Percentiles rank a stretch among this genome's conserved stretches.
Conservation (phyloP, 2,113 vertebrate species). For the Argyrosomus japonicus region DNA sequence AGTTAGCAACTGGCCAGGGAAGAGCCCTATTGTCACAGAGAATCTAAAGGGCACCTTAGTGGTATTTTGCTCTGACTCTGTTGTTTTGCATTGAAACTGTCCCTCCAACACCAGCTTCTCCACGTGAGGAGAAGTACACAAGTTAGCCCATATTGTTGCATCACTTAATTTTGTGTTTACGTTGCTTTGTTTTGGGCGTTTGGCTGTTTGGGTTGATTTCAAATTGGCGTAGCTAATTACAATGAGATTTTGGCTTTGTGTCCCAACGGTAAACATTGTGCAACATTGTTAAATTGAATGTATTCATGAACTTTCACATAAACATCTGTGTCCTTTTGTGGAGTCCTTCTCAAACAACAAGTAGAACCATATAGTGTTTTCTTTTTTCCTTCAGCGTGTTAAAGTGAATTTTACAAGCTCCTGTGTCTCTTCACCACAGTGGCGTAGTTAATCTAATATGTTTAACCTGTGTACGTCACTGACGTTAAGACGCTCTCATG, state of each 20-base stretch:
- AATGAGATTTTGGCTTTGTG: slow-evolving; percentile 25
- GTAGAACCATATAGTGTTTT: not conserved
- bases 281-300: slow-evolving; percentile 31
- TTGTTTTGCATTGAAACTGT: slow-evolving; percentile 23
- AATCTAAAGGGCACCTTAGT: not conserved
- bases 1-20: not conserved
- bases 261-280: slow-evolving; percentile 55
- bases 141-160: slow-evolving; percentile 32
- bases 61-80: not conserved
- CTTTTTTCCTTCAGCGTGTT: not conserved
- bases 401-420: not conserved
- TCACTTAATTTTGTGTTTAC: slow-evolving; percentile 34
- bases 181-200: slow-evolving; percentile 37
- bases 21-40: not conserved
- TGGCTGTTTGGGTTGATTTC: slow-evolving; percentile 33
- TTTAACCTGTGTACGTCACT: slow-evolving; percentile 50
- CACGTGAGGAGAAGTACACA: slow-evolving; percentile 8
- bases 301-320: slow-evolving; percentile 38
- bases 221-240: slow-evolving; percentile 45
- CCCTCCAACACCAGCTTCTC: not conserved
- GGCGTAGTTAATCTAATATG: slow-evolving; percentile 8
- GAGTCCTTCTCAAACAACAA: slow-evolving; percentile 27
- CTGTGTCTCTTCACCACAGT: slow-evolving; percentile 27
- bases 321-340: slow-evolving; percentile 44
- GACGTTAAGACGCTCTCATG: slow-evolving; percentile 44